phyloP scores from a whole-genome alignment of 2,888 invertebrate species.

The Dorcus hopei region DNA sequence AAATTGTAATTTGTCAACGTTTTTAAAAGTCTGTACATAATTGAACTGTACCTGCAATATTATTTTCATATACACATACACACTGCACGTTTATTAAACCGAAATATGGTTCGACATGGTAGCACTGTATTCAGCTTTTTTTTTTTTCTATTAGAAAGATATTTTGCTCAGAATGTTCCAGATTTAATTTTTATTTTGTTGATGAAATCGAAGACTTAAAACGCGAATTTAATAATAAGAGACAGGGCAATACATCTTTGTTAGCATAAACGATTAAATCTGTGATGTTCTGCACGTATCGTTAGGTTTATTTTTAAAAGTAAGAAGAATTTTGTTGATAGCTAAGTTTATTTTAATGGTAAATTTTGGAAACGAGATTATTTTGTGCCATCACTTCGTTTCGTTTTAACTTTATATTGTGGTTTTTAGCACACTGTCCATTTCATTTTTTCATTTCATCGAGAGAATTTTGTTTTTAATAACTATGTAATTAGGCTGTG shows the following conservation, averaged over 20 bases:
- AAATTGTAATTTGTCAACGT: neutral
- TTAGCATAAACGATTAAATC: no score
- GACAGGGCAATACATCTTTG: no score
- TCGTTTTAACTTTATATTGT: constrained; percentile 1
- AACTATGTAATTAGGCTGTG: constrained; percentile 24
- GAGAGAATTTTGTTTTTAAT: constrained; percentile 14
- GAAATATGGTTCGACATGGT: neutral
- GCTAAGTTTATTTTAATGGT: constrained; percentile 11
- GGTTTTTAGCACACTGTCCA: constrained; percentile 9
- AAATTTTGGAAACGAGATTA: constrained; percentile 3
- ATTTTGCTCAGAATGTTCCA: neutral
- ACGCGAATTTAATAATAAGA: neutral
- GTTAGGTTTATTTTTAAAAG: constrained; percentile 1
- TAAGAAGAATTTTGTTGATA: constrained; percentile 7
- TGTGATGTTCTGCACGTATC: no score
- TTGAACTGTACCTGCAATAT: constrained; percentile 6
- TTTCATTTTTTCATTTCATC: constrained; percentile 16
- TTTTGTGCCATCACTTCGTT: constrained; percentile 1
- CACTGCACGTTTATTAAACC: neutral
- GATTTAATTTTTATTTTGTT: constrained; percentile 5
- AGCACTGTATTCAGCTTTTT: neutral
- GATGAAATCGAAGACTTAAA: constrained; percentile 1
- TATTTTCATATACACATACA: constrained; percentile 2
- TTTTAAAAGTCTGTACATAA: constrained; percentile 2
- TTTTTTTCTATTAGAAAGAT: no score